Evolutionary conservation across 2,113 vertebrate species (phyloP), one percentile per base, ranked within the genome.

Genomic region (Carassius carassius): DNA sequence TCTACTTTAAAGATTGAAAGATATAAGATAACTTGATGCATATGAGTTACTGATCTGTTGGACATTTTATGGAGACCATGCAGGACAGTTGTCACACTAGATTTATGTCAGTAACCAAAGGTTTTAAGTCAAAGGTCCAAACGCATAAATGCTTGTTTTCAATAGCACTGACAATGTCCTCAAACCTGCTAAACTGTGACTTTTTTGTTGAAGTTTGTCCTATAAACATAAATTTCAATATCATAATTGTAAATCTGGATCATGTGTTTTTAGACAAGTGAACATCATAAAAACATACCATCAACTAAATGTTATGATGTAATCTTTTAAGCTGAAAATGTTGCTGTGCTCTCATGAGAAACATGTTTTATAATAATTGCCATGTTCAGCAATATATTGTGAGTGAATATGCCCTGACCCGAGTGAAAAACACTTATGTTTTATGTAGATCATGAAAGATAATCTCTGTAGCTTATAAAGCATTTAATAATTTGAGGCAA

Each of bases 111-210:
- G 49, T 54, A 76, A 25, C 73, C 14, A 11, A 78, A 78, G 77
- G 32, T 44, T 79, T 63, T 8, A 35, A 79, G 77, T 63, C 37
- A 79, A 79, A 78, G 47, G 78, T 79, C 58, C 78, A 79, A 14
- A 3, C 5, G 5, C 32, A 62, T 56, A 54, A 29, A 35, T 35
- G 74, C 70, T 73, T 44, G 37, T 41, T 35, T 78, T 54, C 25
- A 76, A 8, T 49, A 8, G 8, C 4, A 10, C 3, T 74, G 10
- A 13, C 44, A 51, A 16, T 44, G 69, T 11, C 11, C 19, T 72
- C 69, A 21, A 70, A 32, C 14, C 63, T 17, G 63, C 25, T 32
- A 25, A 62, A 62, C 16, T 65, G 7, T 13, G 62, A 65, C 23
- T 16, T 5, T 63, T 63, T 32, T 32, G 13, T 1, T 65, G 13